Evolutionary conservation across 2,797 vertebrate genomes (phyloP).

Genomic region (Cyclura pinguis): DNA sequence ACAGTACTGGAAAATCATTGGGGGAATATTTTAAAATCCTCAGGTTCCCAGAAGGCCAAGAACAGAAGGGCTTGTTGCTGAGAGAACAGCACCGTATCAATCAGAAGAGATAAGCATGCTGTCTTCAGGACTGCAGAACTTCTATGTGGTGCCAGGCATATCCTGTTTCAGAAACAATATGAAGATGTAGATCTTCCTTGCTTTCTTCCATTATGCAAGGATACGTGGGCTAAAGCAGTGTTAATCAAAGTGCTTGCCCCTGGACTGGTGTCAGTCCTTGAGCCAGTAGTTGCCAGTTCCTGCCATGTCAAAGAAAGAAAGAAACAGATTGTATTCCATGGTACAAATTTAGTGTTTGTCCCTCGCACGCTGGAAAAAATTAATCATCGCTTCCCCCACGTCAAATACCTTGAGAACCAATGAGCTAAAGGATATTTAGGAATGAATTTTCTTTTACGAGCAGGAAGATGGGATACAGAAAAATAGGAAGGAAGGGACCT

Average conservation of each 20-base stretch:
- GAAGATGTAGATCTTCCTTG: neutral
- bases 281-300: no score
- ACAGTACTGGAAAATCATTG: neutral
- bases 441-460: no score
- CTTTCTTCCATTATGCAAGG: neutral
- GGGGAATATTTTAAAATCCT: constrained; percentile 37
- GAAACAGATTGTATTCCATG: no score
- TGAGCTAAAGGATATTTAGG: no score
- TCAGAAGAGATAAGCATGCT: constrained; percentile 21
- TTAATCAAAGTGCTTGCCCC: no score
- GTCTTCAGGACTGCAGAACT: constrained; percentile 28
- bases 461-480: neutral
- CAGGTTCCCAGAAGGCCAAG: constrained; percentile 54
- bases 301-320: no score
- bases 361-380: no score
- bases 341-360: no score
- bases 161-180: constrained; percentile 24
- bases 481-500: neutral
- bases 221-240: no score
- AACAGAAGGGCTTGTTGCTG: constrained; percentile 54
- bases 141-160: constrained; percentile 29
- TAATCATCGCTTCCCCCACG: no score
- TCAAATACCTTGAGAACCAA: no score
- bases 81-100: constrained; percentile 52
- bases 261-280: no score